Conservation (phyloP, 2,888 invertebrate genomes). For the Leuctra nigra region DNA sequence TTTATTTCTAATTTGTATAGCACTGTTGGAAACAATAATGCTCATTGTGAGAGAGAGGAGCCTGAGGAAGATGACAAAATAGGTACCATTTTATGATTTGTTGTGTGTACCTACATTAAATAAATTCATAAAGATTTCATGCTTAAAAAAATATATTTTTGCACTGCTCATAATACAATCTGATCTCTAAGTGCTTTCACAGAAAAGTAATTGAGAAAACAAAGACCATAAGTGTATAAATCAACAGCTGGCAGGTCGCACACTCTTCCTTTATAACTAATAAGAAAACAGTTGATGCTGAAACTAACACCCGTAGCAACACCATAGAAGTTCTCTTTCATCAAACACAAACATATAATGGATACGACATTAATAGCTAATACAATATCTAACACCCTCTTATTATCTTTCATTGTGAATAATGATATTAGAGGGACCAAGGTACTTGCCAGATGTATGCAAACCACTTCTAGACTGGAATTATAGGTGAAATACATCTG, state of each 20-base stretch:
- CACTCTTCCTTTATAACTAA: conserved; percentile 34
- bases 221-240: conserved; percentile 39
- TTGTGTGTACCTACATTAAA: too few species aligned
- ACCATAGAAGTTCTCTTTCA: conserved; percentile 37
- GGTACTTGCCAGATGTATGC: neutral
- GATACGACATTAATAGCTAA: conserved; percentile 34
- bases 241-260: conserved; percentile 38
- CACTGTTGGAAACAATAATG: too few species aligned
- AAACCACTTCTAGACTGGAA: neutral
- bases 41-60: too few species aligned
- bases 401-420: neutral
- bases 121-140: too few species aligned
- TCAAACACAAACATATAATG: conserved; percentile 33
- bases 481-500: conserved; percentile 12
- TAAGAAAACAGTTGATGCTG: conserved; percentile 36
- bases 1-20: too few species aligned
- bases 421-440: neutral
- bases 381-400: conserved; percentile 32
- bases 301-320: conserved; percentile 34
- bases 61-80: too few species aligned
- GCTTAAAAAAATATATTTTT: too few species aligned
- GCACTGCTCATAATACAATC: too few species aligned
- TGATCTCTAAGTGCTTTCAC: conserved; percentile 33
- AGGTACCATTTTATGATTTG: too few species aligned
- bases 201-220: conserved; percentile 39